phyloP scores from a whole-genome alignment of 1,140 invertebrate species.

The Plodia interpunctella region DNA sequence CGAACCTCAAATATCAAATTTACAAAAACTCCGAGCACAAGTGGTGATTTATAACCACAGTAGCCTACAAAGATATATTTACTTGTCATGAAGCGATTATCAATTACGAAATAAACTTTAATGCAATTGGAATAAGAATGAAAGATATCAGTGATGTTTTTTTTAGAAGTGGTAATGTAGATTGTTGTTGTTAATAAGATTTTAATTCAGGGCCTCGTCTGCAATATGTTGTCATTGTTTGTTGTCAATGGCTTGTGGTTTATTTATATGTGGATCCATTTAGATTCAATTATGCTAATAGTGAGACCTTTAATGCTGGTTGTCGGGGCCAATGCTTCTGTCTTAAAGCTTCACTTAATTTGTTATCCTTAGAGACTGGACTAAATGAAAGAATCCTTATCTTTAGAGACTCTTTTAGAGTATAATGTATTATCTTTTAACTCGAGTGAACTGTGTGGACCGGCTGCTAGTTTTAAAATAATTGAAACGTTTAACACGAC shows the following conservation, averaged over 20 bases:
- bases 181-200: neutral
- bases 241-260: slow-evolving; percentile 25
- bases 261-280: slow-evolving; percentile 19
- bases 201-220: slow-evolving; percentile 24
- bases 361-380: neutral
- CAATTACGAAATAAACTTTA: neutral
- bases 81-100: neutral
- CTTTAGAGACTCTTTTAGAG: too few relatives aligned
- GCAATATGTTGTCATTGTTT: slow-evolving; percentile 32
- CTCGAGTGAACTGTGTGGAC: too few relatives aligned
- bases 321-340: neutral
- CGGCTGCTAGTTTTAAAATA: too few relatives aligned
- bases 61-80: slow-evolving; percentile 9
- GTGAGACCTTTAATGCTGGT: neutral
- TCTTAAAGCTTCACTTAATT: neutral
- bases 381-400: too few relatives aligned
- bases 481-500: too few relatives aligned
- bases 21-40: slow-evolving; percentile 18
- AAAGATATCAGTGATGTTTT: neutral
- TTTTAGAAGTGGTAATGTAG: neutral
- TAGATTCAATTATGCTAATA: neutral
- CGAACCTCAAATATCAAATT: slow-evolving; percentile 18
- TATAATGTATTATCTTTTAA: too few relatives aligned
- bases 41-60: slow-evolving; percentile 26
- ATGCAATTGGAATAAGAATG: neutral